phyloP scores from a whole-genome alignment of 2,113 vertebrate species.

The Tyrannus savana region DNA sequence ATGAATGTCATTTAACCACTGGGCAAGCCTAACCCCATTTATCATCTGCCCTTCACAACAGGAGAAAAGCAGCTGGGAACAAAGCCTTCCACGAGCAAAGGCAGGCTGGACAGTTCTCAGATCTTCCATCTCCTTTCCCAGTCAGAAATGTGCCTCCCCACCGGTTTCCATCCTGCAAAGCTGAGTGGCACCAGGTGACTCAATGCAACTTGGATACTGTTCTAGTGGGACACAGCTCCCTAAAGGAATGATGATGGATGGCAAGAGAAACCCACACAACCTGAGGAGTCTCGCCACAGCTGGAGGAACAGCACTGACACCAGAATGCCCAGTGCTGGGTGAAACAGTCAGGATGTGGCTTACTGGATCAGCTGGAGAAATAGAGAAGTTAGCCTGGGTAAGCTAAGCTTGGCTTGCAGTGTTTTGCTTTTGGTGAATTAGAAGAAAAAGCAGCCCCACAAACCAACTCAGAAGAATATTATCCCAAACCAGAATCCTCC shows the following conservation, averaged over 20 bases:
- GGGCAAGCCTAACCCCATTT: constrained; percentile 15
- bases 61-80: background rate
- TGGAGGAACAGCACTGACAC: background rate
- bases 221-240: background rate
- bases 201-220: background rate
- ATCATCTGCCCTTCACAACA: constrained; percentile 22
- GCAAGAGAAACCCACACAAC: background rate
- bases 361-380: background rate
- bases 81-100: background rate
- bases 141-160: accelerated
- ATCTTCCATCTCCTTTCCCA: background rate
- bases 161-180: background rate
- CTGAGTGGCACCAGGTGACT: background rate
- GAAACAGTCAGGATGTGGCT: background rate
- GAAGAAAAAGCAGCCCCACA: background rate
- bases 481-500: background rate
- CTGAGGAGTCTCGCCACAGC: background rate
- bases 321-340: background rate
- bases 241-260: background rate
- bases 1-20: constrained; percentile 25
- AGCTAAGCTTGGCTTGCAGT: background rate
- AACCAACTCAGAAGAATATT: background rate
- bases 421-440: background rate
- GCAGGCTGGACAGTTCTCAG: background rate
- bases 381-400: background rate